phyloP scores from a whole-genome alignment of 2,113 vertebrate species.

The Ellobius talpinus region DNA sequence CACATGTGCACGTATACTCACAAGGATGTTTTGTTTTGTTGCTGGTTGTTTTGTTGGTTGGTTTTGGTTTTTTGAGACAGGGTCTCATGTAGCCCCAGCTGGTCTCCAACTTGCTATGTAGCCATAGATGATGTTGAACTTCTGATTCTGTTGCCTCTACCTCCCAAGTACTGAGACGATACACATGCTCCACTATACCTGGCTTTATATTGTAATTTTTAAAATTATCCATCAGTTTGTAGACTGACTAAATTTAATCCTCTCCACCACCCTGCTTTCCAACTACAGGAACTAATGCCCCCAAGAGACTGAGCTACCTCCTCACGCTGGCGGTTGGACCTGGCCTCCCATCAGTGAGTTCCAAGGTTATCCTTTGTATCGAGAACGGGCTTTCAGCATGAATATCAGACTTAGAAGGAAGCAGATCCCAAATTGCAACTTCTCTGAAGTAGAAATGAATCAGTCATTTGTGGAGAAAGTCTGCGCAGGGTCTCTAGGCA shows the following conservation, averaged over 20 bases:
- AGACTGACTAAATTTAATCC: background rate
- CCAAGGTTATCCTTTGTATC: background rate
- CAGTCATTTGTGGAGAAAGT: constrained; percentile 61
- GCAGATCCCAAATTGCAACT: constrained; percentile 1
- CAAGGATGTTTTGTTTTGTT: background rate
- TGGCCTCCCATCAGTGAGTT: background rate
- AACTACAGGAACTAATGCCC: background rate
- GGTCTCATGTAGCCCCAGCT: background rate
- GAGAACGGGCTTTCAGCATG: background rate
- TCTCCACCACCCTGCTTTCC: background rate
- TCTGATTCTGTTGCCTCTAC: background rate
- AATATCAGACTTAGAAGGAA: constrained; percentile 38
- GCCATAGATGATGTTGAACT: background rate
- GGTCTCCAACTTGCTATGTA: background rate
- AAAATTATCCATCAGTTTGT: background rate
- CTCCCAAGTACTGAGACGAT: background rate
- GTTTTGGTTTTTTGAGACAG: background rate
- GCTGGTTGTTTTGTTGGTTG: background rate
- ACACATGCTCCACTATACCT: background rate
- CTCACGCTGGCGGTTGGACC: background rate
- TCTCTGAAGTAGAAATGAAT: constrained; percentile 66
- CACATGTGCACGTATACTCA: no score
- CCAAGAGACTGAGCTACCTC: background rate
- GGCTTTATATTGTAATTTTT: background rate
- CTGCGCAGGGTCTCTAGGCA: constrained; percentile 47